These are phyloP conservation scores for Drosophila antonietae DNA, from an alignment of 2,888 invertebrate genomes.

Conservation along the genomic window DNA sequence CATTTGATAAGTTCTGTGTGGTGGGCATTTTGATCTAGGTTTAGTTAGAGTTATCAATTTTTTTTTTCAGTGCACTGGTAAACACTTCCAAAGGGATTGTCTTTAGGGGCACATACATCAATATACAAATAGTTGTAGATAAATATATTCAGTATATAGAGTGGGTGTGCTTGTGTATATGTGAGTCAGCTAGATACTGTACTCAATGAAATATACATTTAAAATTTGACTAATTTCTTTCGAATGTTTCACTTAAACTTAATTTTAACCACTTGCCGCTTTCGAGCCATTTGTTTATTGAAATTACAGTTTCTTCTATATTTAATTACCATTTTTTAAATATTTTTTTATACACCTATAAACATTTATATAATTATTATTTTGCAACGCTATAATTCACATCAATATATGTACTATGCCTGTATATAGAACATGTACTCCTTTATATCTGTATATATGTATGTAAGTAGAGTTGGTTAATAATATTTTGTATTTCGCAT, in stretches of 20 bases:
- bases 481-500: conserved; percentile 25
- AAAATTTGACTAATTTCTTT: conserved; percentile 66
- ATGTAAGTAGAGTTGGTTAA: conserved; percentile 26
- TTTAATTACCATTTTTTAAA: conserved; percentile 72
- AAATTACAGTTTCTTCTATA: conserved; percentile 85
- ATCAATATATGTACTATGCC: conserved; percentile 55
- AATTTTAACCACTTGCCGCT: conserved; percentile 39
- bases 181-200: conserved; percentile 28
- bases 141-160: conserved; percentile 40
- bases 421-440: conserved; percentile 16
- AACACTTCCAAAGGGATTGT: conserved; percentile 79
- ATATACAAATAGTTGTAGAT: conserved; percentile 72
- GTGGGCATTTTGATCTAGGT: conserved; percentile 53
- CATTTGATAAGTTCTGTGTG: conserved; percentile 36
- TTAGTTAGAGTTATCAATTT: conserved; percentile 36
- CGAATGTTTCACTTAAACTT: conserved; percentile 42
- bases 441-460: conserved; percentile 33
- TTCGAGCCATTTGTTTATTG: conserved; percentile 73
- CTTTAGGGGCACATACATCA: conserved; percentile 71
- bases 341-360: conserved; percentile 70
- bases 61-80: conserved; percentile 55
- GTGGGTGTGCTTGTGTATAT: conserved; percentile 23
- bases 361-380: conserved; percentile 63
- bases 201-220: conserved; percentile 41
- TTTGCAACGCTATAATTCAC: conserved; percentile 67